Evolutionary conservation across 1,140 invertebrate species (phyloP), one percentile per base, ranked within the genome.

Genomic region (Microplitis mediator): DNA sequence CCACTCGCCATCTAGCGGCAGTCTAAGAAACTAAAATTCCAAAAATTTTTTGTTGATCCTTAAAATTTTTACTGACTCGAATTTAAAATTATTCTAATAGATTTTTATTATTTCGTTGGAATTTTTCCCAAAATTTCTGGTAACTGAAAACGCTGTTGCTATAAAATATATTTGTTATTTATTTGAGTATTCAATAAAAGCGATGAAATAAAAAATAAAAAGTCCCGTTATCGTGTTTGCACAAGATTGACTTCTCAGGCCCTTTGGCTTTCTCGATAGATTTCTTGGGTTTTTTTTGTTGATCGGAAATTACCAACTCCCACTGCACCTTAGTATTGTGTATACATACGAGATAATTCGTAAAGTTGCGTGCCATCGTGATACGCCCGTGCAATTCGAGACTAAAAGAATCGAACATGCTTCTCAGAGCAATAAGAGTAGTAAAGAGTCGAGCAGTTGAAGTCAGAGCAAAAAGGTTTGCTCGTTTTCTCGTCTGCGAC

Each of bases 351-450:
- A 45, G 62, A 64, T 50, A 35, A 64, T 64, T 67, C 51, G 45
- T 50, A 54, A 67, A 32, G 65, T 67, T 67, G 65, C 65, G 65
- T 67, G 65, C 65, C 23, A 39, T 67, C 65, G 50, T 31, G 65
- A 67, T 67, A 67, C 65, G 65, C 65, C 65, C 65, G 65, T 67
- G 65, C 65, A 67, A 13, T 67, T 67, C 56, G 5, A 58, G 8
- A 14, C 4, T 14, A 56, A 35, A 67, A 67, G 50, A 67, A 67
- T 67, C 65, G 65, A 67, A 67, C 65, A 32, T 67, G 45, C 50
- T 39, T 45, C 39, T 61, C 52, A 16, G 52, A 56, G 52, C 52
- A 56, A 56, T 9, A 56, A 56, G 52, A 56, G 52, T 13, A 23
- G 52, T 23, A 56, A 56, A 45, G 39, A 45, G 39, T 45, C 6